Conservation (phyloP, 2,113 vertebrate genomes). For the Chamaetylas fuelleborni region DNA sequence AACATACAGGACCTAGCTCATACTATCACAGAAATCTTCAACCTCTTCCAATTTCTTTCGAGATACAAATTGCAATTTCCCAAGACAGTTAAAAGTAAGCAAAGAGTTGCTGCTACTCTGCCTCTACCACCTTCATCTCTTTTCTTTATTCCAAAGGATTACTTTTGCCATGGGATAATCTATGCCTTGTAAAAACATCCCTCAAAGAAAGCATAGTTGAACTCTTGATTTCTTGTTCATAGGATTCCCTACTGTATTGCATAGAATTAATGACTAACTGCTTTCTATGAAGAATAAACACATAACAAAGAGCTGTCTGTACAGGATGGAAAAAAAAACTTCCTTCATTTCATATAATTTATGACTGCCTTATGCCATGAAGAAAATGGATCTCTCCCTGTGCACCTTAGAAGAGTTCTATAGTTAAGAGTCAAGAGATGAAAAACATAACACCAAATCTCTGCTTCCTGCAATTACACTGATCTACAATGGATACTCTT, state of each 20-base stretch:
- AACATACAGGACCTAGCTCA: background rate
- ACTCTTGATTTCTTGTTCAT: conserved; percentile 1
- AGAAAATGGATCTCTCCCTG: conserved; percentile 8
- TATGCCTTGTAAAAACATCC: background rate
- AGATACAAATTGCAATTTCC: background rate
- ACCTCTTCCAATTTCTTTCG: background rate
- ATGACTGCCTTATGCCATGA: background rate
- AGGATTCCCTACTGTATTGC: background rate
- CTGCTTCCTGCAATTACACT: background rate
- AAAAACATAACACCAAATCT: background rate
- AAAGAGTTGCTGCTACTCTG: background rate
- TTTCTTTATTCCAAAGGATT: background rate
- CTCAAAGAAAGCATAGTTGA: background rate
- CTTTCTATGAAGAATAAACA: background rate
- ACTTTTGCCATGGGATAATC: background rate
- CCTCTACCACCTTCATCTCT: background rate
- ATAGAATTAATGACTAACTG: background rate
- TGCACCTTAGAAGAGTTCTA: background rate
- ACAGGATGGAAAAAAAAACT: background rate
- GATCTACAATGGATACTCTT: background rate
- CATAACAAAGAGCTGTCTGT: background rate
- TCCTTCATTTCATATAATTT: background rate
- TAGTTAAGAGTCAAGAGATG: conserved; percentile 18
- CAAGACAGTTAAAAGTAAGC: background rate
- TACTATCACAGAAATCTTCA: background rate